Evolutionary conservation across 1,140 invertebrate genomes (phyloP), one percentile per base, ranked within the genome.

Genomic region (Diabrotica virgifera): DNA sequence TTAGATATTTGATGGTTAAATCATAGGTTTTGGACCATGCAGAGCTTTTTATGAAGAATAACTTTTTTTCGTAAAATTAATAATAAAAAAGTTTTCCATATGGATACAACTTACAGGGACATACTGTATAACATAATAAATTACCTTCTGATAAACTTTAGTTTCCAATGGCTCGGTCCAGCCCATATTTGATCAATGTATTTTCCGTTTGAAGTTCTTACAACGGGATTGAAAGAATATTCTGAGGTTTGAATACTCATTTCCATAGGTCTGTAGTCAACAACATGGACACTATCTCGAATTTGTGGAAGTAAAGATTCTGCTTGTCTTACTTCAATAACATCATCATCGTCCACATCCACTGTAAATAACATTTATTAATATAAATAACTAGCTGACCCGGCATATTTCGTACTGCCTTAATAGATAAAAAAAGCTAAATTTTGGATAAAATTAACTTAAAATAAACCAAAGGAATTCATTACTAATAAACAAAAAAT

Each of bases 91-190:
- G n/a, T n/a, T n/a, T n/a, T n/a, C n/a, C n/a, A n/a, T n/a, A n/a
- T n/a, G n/a, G n/a, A n/a, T n/a, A n/a, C n/a, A n/a, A n/a, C n/a
- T n/a, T n/a, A n/a, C n/a, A n/a, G n/a, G n/a, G n/a, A n/a, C n/a
- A 24, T 24, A 24, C 1, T 24, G 4, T 24, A 24, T 5, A 46
- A 46, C 5, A 46, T 46, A n/a, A 46, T 10, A 5, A 46, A 8
- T 46, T 46, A 40, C 55, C 52, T 46, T 59, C 57, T 69, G 37
- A 73, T 59, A 71, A 83, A 81, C 73, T 82, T 85, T 12, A 89
- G 80, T 70, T 87, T 87, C 90, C 90, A 92, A 74, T 92, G 89
- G 40, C 83, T 78, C 36, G 90, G 90, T 1, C 90, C 90, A 46
- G 87, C 89, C 90, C 90, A 92, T 50, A 89, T 86, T 62, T 68